Conservation (phyloP, 1,140 invertebrate species). For the Leptopilina boulardi region DNA sequence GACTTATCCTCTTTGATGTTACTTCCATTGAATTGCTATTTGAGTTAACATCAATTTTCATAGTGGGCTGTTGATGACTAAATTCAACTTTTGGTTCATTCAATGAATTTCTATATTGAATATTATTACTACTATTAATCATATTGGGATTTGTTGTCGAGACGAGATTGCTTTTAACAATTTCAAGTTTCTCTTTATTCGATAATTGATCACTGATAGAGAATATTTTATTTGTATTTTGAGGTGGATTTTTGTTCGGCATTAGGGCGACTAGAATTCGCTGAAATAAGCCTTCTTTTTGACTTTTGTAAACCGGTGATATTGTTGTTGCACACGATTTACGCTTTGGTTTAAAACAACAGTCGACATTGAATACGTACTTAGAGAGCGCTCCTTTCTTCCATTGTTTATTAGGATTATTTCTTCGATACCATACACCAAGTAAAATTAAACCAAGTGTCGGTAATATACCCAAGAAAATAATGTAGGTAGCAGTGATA, state of each 20-base stretch:
- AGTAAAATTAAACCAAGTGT: constrained; percentile 80
- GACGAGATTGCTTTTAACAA: constrained; percentile 81
- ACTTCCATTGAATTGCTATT: not conserved
- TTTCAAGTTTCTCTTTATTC: constrained; percentile 75
- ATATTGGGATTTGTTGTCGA: constrained; percentile 84
- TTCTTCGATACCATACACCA: constrained; percentile 84
- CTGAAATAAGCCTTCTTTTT: constrained; percentile 55
- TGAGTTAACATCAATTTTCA: not conserved
- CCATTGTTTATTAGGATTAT: constrained; percentile 81
- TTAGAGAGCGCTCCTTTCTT: constrained; percentile 81
- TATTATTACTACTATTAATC: constrained; percentile 76
- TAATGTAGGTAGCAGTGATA: constrained; percentile 85
- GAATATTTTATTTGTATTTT: constrained; percentile 57
- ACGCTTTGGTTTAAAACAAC: constrained; percentile 61
- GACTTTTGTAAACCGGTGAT: constrained; percentile 42
- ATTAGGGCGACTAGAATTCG: constrained; percentile 50
- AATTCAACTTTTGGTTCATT: constrained; percentile 22
- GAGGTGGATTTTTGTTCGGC: constrained; percentile 42
- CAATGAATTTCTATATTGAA: constrained; percentile 58
- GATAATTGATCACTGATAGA: constrained; percentile 63
- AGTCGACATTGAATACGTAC: constrained; percentile 80
- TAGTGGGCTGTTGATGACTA: not conserved
- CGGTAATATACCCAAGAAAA: constrained; percentile 90
- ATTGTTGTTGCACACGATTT: constrained; percentile 34
- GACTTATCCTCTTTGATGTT: constrained; percentile 41